Evolutionary conservation across 1,140 invertebrate genomes (phyloP).

Genomic region (Sarcophaga bullata): DNA sequence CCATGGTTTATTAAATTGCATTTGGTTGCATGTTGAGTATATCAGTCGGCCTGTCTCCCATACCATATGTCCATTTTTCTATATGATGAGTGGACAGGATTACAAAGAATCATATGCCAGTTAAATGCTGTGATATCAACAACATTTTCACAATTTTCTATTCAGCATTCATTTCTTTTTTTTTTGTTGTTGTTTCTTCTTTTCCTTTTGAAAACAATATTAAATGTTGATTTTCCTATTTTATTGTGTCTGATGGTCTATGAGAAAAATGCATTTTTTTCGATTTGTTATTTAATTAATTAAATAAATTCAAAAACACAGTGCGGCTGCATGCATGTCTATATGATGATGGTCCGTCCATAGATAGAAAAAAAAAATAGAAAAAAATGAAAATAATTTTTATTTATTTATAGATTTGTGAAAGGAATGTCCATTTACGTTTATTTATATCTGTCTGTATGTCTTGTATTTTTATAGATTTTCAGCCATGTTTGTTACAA

Average conservation of each 20-base stretch:
- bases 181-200: too few species aligned
- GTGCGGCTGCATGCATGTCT: neutral
- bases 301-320: neutral
- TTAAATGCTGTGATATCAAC: constrained; percentile 31
- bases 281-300: constrained; percentile 1
- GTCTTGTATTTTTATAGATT: too few species aligned
- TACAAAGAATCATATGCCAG: neutral
- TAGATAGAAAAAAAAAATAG: too few species aligned
- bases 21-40: neutral
- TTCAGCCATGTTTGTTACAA: too few species aligned
- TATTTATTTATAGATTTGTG: neutral
- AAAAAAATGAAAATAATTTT: neutral
- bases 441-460: neutral
- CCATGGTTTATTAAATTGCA: neutral
- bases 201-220: neutral
- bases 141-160: neutral
- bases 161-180: too few species aligned
- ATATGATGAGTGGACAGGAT: constrained; percentile 35
- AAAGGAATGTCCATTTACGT: neutral
- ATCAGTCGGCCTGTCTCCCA: neutral
- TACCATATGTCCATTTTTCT: neutral
- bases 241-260: constrained; percentile 22
- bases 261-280: constrained; percentile 23
- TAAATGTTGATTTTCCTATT: constrained; percentile 30
- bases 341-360: too few species aligned